These are phyloP conservation scores for Mythimna lalbum DNA, from an alignment of 2,888 invertebrate species.

Conservation along the genomic window DNA sequence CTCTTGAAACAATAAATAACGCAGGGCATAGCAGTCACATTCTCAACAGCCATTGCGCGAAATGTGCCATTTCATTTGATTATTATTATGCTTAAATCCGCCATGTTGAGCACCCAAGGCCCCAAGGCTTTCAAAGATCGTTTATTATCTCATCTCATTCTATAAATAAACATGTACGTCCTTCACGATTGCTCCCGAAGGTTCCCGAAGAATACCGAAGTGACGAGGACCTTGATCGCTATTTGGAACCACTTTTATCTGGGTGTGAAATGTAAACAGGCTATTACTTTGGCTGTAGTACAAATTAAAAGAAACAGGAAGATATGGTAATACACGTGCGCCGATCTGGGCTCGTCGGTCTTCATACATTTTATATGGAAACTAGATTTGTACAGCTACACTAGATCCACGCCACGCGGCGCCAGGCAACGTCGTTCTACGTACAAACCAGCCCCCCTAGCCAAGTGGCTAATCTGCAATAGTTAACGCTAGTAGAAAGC, in stretches of 20 bases:
- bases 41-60: background rate
- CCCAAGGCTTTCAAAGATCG: conserved; percentile 1
- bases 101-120: background rate
- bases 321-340: no score
- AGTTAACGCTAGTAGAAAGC: no score
- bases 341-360: no score
- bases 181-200: background rate
- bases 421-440: no score
- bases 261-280: background rate
- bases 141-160: background rate
- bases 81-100: background rate
- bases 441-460: no score
- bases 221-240: background rate
- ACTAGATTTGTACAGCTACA: no score
- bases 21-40: background rate
- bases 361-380: no score
- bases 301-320: no score
- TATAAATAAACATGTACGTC: background rate
- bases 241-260: background rate
- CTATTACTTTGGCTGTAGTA: no score
- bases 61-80: background rate
- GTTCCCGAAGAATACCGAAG: background rate
- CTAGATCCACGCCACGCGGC: no score
- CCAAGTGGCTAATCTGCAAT: no score
- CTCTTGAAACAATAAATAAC: no score